A percentile compares a stretch with the other conserved stretches of the same genome.
phyloP scores from a whole-genome alignment of 1,140 invertebrate genomes.

The Sesamia nonagrioides region DNA sequence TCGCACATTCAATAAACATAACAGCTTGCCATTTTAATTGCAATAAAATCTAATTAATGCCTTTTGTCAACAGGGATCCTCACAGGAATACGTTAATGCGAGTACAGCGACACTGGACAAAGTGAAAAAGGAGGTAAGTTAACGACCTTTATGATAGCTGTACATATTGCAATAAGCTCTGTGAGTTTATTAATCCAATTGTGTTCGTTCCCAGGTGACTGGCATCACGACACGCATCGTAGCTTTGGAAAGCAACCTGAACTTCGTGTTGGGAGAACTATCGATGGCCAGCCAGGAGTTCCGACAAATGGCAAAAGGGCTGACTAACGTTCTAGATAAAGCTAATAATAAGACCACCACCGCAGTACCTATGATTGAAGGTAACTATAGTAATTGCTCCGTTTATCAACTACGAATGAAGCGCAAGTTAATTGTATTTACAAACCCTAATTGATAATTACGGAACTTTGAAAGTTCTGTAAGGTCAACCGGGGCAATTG shows the following conservation, averaged over 20 bases:
- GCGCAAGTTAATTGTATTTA: slow-evolving; percentile 2
- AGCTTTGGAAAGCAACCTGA: slow-evolving; percentile 95
- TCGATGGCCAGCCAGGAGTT: slow-evolving; percentile 95
- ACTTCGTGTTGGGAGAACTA: slow-evolving; percentile 93
- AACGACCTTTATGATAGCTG: slow-evolving; percentile 45
- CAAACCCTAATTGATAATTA: too few species aligned
- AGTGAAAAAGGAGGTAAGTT: slow-evolving; percentile 92
- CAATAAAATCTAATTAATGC: slow-evolving; percentile 15
- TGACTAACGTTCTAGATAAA: slow-evolving; percentile 72
- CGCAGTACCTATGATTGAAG: slow-evolving; percentile 4
- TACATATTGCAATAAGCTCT: slow-evolving; percentile 35
- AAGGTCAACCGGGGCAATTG: too few species aligned
- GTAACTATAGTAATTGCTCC: slow-evolving; percentile 5
- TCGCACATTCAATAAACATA: neutral
- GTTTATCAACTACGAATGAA: neutral
- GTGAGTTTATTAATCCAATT: slow-evolving; percentile 38
- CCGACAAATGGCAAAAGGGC: slow-evolving; percentile 93
- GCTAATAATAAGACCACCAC: slow-evolving; percentile 12
- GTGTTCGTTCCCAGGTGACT: slow-evolving; percentile 87
- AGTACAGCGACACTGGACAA: slow-evolving; percentile 93
- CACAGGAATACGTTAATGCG: slow-evolving; percentile 93
- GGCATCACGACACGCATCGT: slow-evolving; percentile 93
- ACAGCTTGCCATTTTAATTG: slow-evolving; percentile 21
- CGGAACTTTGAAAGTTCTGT: slow-evolving; percentile 10
- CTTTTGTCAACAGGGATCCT: slow-evolving; percentile 89